These are phyloP conservation scores for Vireo griseus DNA, from an alignment of 2,797 vertebrate genomes.

Conservation along the genomic window DNA sequence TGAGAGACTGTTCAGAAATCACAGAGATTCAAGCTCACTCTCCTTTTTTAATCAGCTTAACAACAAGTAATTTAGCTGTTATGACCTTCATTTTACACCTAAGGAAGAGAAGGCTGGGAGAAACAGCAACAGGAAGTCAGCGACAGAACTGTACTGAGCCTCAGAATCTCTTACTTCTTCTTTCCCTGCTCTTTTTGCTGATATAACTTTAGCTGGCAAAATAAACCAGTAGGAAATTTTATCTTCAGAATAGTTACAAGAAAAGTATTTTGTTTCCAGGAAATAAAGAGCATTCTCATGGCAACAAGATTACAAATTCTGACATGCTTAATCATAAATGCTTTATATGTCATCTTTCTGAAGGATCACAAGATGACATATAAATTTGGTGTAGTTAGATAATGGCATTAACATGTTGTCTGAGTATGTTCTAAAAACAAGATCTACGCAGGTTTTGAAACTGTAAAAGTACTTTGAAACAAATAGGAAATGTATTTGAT, in stretches of 20 bases:
- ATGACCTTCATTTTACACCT: neutral
- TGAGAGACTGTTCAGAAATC: neutral
- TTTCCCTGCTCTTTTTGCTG: neutral
- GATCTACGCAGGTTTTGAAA: neutral
- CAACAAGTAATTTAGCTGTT: neutral
- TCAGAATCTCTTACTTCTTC: neutral
- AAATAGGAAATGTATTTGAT: neutral
- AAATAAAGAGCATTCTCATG: neutral
- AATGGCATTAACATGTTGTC: neutral
- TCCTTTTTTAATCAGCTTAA: neutral
- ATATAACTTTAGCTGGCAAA: neutral
- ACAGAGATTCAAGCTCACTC: neutral
- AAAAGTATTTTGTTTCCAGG: neutral
- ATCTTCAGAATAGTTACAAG: neutral
- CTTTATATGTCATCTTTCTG: neutral
- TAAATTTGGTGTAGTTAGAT: neutral
- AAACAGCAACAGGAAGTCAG: neutral
- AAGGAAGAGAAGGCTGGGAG: neutral
- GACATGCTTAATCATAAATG: neutral
- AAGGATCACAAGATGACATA: neutral
- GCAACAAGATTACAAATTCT: neutral
- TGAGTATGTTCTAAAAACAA: neutral
- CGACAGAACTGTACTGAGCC: neutral
- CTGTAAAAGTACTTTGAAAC: neutral
- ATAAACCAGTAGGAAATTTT: neutral